phyloP scores from a whole-genome alignment of 1,140 invertebrate species.

The Heliconius hermathena region DNA sequence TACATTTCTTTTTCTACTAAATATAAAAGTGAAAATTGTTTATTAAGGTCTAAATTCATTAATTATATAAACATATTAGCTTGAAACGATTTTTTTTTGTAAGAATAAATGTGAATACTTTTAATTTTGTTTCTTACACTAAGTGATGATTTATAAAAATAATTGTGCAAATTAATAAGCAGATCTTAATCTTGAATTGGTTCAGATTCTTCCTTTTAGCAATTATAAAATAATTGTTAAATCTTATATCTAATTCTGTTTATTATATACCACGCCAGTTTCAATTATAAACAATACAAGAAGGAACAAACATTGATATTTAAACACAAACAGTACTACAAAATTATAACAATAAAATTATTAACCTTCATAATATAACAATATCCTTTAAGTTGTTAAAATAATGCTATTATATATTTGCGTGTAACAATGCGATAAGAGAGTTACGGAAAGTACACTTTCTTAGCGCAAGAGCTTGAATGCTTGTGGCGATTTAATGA shows the following conservation, averaged over 20 bases:
- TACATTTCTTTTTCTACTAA: neutral
- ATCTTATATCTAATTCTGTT: too few relatives aligned
- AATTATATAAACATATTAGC: neutral
- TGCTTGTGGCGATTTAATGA: slow-evolving; percentile 3
- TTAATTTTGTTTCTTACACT: neutral
- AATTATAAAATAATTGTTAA: too few relatives aligned
- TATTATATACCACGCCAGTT: too few relatives aligned
- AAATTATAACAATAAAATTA: neutral
- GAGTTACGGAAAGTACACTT: slow-evolving; percentile 18
- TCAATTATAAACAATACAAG: too few relatives aligned
- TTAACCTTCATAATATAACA: neutral
- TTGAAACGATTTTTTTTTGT: neutral
- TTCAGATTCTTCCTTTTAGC: too few relatives aligned
- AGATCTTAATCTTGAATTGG: too few relatives aligned
- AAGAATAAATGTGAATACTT: neutral
- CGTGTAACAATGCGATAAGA: slow-evolving; percentile 39
- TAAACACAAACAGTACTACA: too few relatives aligned
- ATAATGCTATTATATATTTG: slow-evolving; percentile 30
- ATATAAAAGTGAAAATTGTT: neutral
- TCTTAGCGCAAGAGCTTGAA: slow-evolving; percentile 5
- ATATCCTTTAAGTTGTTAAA: neutral
- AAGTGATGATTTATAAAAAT: too few relatives aligned
- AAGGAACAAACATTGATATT: too few relatives aligned
- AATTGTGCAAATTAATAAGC: too few relatives aligned
- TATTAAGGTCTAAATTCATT: neutral